phyloP scores from a whole-genome alignment of 2,888 invertebrate species.

The Metopia argyrocephala region DNA sequence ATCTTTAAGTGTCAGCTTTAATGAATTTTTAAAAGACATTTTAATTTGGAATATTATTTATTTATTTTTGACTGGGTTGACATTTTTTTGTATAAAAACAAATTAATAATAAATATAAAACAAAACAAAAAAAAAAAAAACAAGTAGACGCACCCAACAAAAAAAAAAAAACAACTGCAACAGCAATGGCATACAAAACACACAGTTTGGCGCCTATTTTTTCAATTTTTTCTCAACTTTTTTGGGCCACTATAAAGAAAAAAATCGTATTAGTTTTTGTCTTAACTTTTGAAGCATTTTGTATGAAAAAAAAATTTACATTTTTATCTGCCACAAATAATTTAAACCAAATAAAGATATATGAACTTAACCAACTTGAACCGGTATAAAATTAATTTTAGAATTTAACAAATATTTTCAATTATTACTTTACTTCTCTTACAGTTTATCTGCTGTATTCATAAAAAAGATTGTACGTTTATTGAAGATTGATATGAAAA shows the following conservation, averaged over 20 bases:
- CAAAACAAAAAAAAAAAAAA: conserved; percentile 18
- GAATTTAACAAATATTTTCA: not conserved
- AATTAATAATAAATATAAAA: conserved; percentile 16
- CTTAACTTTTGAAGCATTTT: not conserved
- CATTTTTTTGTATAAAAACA: not conserved
- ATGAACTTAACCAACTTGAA: conserved; percentile 37
- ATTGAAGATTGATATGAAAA: not conserved
- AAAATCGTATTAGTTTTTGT: not conserved
- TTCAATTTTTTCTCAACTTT: conserved; percentile 36
- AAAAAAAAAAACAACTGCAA: conserved; percentile 30
- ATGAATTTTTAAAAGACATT: not conserved
- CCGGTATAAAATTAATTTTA: not conserved
- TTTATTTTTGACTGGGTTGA: conserved; percentile 7
- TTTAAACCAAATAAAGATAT: conserved; percentile 49
- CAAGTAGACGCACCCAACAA: conserved; percentile 58
- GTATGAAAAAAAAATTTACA: not conserved
- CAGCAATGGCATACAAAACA: conserved; percentile 14
- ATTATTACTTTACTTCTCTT: not conserved
- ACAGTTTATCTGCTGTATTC: not conserved
- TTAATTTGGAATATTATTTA: not conserved
- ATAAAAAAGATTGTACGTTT: not conserved
- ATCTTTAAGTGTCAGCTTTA: not conserved
- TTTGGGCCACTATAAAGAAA: not conserved
- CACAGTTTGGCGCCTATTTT: conserved; percentile 52
- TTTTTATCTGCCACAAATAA: conserved; percentile 40